phyloP scores from a whole-genome alignment of 2,797 vertebrate species.

The Clarias pachynema region DNA sequence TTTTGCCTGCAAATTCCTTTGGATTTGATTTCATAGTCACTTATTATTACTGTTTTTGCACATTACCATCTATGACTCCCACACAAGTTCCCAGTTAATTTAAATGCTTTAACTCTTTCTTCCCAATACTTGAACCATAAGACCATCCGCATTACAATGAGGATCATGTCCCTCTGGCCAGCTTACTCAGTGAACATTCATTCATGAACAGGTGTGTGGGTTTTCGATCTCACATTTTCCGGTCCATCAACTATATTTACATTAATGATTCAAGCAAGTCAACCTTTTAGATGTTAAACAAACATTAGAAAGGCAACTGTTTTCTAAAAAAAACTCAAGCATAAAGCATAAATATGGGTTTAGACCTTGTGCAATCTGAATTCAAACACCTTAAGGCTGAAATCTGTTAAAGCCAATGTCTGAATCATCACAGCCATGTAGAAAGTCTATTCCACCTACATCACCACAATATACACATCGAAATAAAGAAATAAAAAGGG shows the following conservation, averaged over 20 bases:
- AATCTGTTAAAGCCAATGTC: not conserved
- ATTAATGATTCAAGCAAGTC: not conserved
- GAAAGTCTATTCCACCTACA: not conserved
- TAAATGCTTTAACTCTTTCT: not conserved
- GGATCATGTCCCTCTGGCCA: not conserved
- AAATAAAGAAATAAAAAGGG: not conserved
- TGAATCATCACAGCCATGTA: not conserved
- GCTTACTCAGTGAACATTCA: constrained; percentile 12
- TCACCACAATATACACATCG: not conserved
- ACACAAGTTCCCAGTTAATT: not conserved
- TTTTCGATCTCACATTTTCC: not conserved
- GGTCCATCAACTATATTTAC: not conserved
- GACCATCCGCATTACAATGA: not conserved
- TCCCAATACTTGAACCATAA: not conserved
- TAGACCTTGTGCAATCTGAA: not conserved
- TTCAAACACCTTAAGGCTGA: not conserved
- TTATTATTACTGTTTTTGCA: not conserved
- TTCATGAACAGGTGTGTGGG: not conserved
- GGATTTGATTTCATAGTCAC: not conserved
- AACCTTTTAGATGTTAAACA: not conserved
- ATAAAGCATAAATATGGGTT: not conserved
- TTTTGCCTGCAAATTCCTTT: too few relatives aligned
- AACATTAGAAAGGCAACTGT: not conserved
- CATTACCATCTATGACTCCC: not conserved
- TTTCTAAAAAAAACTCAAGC: not conserved